phyloP scores from a whole-genome alignment of 2,888 invertebrate genomes.

The Diogma glabrata region DNA sequence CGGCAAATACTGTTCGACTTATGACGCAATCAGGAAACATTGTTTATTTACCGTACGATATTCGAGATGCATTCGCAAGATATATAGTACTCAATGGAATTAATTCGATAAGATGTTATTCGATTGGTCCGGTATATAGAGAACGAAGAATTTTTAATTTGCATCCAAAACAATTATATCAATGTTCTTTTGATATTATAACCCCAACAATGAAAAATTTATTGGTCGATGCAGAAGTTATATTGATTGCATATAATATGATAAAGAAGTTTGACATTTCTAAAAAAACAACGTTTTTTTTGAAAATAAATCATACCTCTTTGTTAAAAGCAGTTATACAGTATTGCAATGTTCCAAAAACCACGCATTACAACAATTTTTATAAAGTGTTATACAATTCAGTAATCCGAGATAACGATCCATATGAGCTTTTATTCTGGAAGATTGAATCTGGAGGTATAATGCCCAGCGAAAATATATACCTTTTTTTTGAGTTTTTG shows the following conservation, averaged over 20 bases:
- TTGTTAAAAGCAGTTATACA: slow-evolving; percentile 57
- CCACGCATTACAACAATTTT: slow-evolving; percentile 41
- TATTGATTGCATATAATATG: slow-evolving; percentile 58
- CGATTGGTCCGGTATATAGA: slow-evolving; percentile 67
- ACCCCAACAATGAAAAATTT: slow-evolving; percentile 53
- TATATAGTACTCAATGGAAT: slow-evolving; percentile 64
- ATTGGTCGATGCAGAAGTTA: slow-evolving; percentile 67
- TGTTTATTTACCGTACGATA: slow-evolving; percentile 66
- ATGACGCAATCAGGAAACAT: slow-evolving; percentile 72
- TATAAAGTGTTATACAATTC: too few species aligned
- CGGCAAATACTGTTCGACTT: slow-evolving; percentile 50
- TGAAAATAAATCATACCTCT: slow-evolving; percentile 60
- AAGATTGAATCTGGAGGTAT: too few species aligned
- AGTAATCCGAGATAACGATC: too few species aligned
- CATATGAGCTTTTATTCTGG: too few species aligned
- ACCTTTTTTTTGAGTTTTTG: too few species aligned
- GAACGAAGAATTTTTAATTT: slow-evolving; percentile 57
- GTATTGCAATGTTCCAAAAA: slow-evolving; percentile 58
- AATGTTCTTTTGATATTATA: slow-evolving; percentile 82
- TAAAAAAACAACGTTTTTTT: slow-evolving; percentile 45
- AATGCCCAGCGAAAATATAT: too few species aligned
- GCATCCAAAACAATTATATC: slow-evolving; percentile 71
- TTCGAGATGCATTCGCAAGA: slow-evolving; percentile 60
- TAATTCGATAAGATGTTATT: slow-evolving; percentile 60
- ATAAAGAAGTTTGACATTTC: slow-evolving; percentile 48